Evolutionary conservation across 1,140 invertebrate species (phyloP), one percentile per base, ranked within the genome.

Genomic region (Neelides sp.): DNA sequence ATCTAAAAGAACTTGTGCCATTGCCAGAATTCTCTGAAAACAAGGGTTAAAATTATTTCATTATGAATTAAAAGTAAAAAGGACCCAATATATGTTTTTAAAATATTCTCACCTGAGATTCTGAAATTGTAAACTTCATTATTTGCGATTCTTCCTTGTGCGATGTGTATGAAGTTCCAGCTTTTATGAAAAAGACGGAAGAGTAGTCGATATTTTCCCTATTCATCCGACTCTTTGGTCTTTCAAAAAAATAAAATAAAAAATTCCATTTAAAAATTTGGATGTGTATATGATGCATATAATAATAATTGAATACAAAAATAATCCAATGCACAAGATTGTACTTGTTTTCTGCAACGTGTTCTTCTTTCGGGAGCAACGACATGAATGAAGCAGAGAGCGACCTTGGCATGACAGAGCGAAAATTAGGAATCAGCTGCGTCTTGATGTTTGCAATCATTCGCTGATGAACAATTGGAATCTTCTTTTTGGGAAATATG

Each of bases 341-440:
- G n/a, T n/a, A n/a, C n/a, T n/a, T n/a, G n/a, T n/a, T n/a, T n/a
- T n/a, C n/a, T n/a, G n/a, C n/a, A n/a, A n/a, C n/a, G n/a, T n/a
- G n/a, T n/a, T n/a, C n/a, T n/a, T n/a, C n/a, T n/a, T n/a, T n/a
- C n/a, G n/a, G n/a, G 47, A 59, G 66, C 65, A 19, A 74, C 69
- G 52, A 82, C 82, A 45, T n/a, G n/a, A 93, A 70, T 65, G 84
- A 86, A 2, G 82, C 79, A 0, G 88, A 93, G 55, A 95, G 71
- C 23, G 89, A 92, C n/a, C 87, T 75, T 0, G 89, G 90, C 63
- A 96, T 87, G 26, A 93, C 93, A 0, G 87, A 82, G 43, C 84
- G 61, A 65, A 69, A 55, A 63, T 68, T 45, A 57, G 65, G 52
- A 64, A 69, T 55, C 15, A n/a, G 47, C 15, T 30, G 56, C 57